These are phyloP conservation scores for Pogonomyrmex barbatus DNA, from an alignment of 1,140 invertebrate species.

Conservation along the genomic window DNA sequence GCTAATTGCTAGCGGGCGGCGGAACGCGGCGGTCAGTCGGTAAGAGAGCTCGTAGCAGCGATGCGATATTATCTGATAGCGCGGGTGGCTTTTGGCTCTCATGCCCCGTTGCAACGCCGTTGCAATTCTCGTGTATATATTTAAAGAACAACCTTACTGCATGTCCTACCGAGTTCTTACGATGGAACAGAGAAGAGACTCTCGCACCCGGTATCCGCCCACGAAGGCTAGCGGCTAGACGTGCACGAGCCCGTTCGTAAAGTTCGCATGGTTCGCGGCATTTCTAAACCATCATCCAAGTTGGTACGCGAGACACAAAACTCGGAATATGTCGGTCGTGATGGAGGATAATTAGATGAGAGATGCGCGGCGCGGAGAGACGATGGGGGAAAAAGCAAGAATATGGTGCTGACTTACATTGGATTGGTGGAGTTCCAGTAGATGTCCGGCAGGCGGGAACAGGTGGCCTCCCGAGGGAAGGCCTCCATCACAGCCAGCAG, in stretches of 20 bases:
- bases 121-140: constrained; percentile 25
- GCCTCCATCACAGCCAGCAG: constrained; percentile 87
- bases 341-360: constrained; percentile 58
- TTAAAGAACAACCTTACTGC: constrained; percentile 48
- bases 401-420: constrained; percentile 84
- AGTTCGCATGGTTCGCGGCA: constrained; percentile 2
- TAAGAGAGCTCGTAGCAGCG: background rate
- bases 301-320: background rate
- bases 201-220: background rate
- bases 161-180: background rate
- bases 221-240: constrained; percentile 4
- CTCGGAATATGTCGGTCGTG: background rate
- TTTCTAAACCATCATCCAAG: constrained; percentile 40
- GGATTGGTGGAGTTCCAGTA: constrained; percentile 89
- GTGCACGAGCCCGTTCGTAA: background rate
- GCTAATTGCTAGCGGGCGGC: background rate
- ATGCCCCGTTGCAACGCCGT: constrained; percentile 5
- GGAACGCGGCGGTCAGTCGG: background rate
- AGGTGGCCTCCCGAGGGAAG: constrained; percentile 86
- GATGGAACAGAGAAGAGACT: constrained; percentile 42
- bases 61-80: constrained; percentile 26
- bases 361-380: background rate
- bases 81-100: constrained; percentile 25
- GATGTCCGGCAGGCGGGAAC: constrained; percentile 87
- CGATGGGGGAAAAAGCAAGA: background rate